A percentile compares a stretch with the other conserved stretches of the same genome.
Conservation (phyloP, 2,797 vertebrate genomes). For the Myoxocephalus aenaeus region DNA sequence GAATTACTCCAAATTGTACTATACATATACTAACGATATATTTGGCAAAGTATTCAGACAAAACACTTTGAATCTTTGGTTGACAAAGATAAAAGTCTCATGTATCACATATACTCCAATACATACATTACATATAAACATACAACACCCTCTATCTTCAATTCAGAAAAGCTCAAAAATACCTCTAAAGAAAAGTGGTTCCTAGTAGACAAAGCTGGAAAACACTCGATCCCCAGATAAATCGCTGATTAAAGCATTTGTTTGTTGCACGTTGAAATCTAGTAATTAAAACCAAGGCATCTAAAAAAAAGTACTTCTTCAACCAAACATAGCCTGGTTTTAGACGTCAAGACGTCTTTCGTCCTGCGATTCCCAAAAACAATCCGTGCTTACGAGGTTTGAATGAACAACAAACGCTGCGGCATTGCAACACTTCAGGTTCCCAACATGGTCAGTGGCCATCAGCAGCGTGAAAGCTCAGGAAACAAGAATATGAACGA, state of each 20-base stretch:
- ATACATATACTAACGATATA: too few relatives aligned
- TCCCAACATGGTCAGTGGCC: constrained; percentile 34
- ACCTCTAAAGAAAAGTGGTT: too few relatives aligned
- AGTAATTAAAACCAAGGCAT: too few relatives aligned
- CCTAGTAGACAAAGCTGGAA: neutral
- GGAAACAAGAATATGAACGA: constrained; percentile 31
- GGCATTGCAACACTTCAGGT: constrained; percentile 11
- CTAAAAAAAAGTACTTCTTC: neutral
- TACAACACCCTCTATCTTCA: neutral
- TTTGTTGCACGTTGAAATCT: too few relatives aligned
- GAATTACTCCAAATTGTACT: too few relatives aligned
- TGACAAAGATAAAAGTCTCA: neutral
- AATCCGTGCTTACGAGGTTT: neutral
- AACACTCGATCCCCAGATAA: neutral
- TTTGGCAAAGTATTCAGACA: neutral
- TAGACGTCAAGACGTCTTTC: too few relatives aligned
- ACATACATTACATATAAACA: too few relatives aligned
- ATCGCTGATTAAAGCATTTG: too few relatives aligned
- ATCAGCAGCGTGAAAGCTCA: constrained; percentile 37
- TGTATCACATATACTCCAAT: neutral
- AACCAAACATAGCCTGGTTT: neutral
- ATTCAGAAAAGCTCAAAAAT: neutral
- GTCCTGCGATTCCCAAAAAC: constrained; percentile 25
- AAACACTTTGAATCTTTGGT: neutral
- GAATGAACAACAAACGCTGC: constrained; percentile 9